Percentiles rank a stretch among this genome's conserved stretches.
phyloP scores from a whole-genome alignment of 2,113 vertebrate genomes.

The Thinocorus orbignyianus region DNA sequence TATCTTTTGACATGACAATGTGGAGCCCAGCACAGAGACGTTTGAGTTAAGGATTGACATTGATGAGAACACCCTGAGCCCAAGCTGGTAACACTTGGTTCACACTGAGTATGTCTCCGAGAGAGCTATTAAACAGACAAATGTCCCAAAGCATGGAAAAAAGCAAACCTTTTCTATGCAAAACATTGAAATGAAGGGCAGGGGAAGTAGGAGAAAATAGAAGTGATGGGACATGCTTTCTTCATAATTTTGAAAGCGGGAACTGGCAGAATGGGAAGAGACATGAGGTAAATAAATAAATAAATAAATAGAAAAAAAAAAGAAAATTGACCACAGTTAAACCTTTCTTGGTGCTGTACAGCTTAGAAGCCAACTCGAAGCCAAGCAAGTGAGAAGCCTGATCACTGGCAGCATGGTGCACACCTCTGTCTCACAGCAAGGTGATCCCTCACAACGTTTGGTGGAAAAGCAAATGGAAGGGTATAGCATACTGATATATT shows the following conservation, averaged over 20 bases:
- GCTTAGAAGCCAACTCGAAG: neutral
- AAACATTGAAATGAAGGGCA: neutral
- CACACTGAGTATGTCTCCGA: neutral
- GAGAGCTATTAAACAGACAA: neutral
- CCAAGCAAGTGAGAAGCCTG: neutral
- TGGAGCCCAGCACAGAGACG: neutral
- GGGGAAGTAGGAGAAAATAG: neutral
- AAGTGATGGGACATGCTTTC: neutral
- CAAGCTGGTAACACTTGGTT: neutral
- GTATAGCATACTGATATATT: neutral
- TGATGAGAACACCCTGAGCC: neutral
- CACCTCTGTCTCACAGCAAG: neutral
- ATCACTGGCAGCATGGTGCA: neutral
- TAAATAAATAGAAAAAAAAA: neutral
- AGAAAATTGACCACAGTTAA: neutral
- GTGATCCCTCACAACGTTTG: neutral
- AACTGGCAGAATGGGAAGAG: neutral
- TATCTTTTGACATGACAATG: neutral
- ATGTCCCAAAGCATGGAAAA: neutral
- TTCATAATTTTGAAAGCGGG: neutral
- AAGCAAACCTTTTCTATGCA: neutral
- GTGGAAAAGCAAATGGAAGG: neutral
- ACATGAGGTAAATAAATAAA: neutral
- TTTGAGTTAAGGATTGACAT: neutral
- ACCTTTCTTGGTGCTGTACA: neutral